phyloP scores from a whole-genome alignment of 2,797 vertebrate genomes.

The Sebastes vulpes region DNA sequence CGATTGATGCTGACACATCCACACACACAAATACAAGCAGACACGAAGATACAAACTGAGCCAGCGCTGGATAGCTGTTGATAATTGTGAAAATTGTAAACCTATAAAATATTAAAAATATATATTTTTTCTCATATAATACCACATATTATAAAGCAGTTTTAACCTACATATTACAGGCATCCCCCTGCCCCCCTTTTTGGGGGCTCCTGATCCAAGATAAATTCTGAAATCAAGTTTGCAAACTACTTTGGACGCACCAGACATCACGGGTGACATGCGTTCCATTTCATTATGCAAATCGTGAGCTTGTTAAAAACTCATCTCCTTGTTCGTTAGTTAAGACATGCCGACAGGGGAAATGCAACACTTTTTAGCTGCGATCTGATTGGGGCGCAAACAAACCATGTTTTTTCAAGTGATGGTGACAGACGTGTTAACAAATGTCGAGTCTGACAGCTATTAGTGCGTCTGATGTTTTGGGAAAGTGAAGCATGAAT shows the following conservation, averaged over 20 bases:
- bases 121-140: background rate
- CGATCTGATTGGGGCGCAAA: background rate
- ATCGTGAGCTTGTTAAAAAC: conserved; percentile 12
- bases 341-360: background rate
- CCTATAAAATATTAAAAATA: too few species aligned
- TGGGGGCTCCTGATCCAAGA: background rate
- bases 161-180: too few species aligned
- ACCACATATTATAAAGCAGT: background rate
- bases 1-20: background rate
- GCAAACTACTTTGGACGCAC: background rate
- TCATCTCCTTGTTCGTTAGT: conserved; percentile 3
- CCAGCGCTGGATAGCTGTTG: background rate
- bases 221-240: background rate
- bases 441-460: background rate
- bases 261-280: background rate
- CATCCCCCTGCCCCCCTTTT: background rate
- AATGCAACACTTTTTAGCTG: background rate
- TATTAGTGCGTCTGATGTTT: background rate
- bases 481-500: background rate
- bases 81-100: background rate
- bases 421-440: conserved; percentile 2
- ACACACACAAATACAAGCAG: background rate
- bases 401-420: background rate
- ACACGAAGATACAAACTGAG: background rate
- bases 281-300: conserved; percentile 22